A percentile compares a stretch with the other conserved stretches of the same genome.
Evolutionary conservation across 2,888 invertebrate species (phyloP).

Genomic region (Netelia inedita): DNA sequence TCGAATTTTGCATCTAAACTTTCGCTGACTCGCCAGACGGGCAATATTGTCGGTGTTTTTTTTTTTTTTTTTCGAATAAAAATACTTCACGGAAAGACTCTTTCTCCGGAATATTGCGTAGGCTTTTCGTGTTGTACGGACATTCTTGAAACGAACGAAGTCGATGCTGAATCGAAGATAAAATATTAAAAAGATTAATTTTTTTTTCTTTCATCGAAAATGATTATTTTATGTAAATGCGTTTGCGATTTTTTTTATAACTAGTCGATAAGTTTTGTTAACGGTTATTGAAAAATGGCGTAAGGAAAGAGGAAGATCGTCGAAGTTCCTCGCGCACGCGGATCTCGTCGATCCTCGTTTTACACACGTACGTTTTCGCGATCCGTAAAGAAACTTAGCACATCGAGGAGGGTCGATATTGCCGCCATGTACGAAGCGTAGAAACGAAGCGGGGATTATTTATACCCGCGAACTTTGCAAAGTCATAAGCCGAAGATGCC

Average conservation of each 20-base stretch:
- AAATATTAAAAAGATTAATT: too few relatives aligned
- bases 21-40: neutral
- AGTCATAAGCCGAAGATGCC: slow-evolving; percentile 26
- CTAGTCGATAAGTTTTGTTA: too few relatives aligned
- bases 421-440: slow-evolving; percentile 24
- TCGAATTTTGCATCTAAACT: slow-evolving; percentile 42
- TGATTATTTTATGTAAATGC: too few relatives aligned
- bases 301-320: neutral
- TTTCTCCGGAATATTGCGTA: neutral
- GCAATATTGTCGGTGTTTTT: neutral
- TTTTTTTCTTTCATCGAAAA: too few relatives aligned
- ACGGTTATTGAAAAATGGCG: too few relatives aligned
- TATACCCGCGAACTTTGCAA: slow-evolving; percentile 53
- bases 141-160: too few relatives aligned
- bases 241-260: too few relatives aligned
- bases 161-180: too few relatives aligned
- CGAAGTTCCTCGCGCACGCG: slow-evolving; percentile 25
- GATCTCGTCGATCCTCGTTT: slow-evolving; percentile 33
- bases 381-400: slow-evolving; percentile 46
- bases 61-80: neutral
- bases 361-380: slow-evolving; percentile 56
- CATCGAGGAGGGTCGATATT: slow-evolving; percentile 46
- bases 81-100: slow-evolving; percentile 29
- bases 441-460: slow-evolving; percentile 51
- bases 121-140: too few relatives aligned